Base-by-base conservation (phyloP, 2,888 invertebrate genomes). In the Dorcus hopei region DNA sequence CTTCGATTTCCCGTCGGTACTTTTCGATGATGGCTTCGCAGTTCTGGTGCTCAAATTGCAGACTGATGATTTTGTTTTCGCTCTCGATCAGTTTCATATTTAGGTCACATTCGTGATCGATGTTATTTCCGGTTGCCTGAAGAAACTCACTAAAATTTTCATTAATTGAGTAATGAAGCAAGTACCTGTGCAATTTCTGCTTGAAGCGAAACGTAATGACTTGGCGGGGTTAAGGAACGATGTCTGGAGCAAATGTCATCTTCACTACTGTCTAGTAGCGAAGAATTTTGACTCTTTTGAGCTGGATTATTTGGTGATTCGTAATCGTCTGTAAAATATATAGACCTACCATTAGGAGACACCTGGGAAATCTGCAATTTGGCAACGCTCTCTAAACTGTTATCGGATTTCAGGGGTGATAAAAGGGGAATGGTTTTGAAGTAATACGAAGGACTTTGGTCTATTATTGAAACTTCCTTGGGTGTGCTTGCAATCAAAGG, bases 21-120 rank as follows among this genome's bases (percentile, higher is more conserved):
- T 48, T 48, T 11, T 48, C 40, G 40, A 58, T 58, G 38, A 54
- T 54, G 19, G 23, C 14, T 16, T 16, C 19, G 41, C 54, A 55
- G 33, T 39, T 54, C 40, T 54, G 51, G 40, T 54, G 54, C 16
- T 59, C 59, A 42, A 51, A 52, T 42, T 52, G 55, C 9, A 56
- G 55, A 9, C 38, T 41, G 8, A 42, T 9, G 4, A 52, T 38
- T 49, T 56, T 52, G 41, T 59, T 19, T 38, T 59, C 59, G 4
- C 41, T 48, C 40, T 59, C 59, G 6, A 39, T 42, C 11, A 33
- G 11, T 38, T 55, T 48, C n/a, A 49, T 14, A 9, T 11, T 33
- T 11, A 47, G 33, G 39, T 38, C 47, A 16, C 45, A 54, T 38
- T 38, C 14, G 11, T 33, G 42, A 8, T 52, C 52, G 41, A 45